A percentile compares a stretch with the other conserved stretches of the same genome.
phyloP scores from a whole-genome alignment of 92 coral and sea anemone genomes.

The Bergia puertoricense region DNA sequence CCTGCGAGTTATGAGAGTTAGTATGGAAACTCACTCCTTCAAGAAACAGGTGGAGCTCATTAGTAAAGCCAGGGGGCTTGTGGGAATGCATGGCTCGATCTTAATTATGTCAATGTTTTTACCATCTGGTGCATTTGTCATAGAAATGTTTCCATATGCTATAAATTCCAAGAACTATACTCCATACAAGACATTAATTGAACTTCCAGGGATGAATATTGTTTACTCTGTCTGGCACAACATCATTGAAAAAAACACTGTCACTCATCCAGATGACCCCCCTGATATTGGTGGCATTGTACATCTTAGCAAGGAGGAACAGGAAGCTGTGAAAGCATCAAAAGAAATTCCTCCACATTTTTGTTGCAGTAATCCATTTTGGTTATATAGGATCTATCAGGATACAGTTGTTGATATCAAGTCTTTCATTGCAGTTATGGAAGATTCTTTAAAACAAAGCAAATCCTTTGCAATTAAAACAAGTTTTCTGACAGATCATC shows the following conservation, averaged over 20 bases:
- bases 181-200: conserved; percentile 85
- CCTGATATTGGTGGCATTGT: conserved; percentile 89
- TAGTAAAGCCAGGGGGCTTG: conserved; percentile 73
- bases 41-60: conserved; percentile 67
- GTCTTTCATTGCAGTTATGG: conserved; percentile 62
- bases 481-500: not conserved
- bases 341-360: conserved; percentile 77
- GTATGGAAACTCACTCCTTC: conserved; percentile 84
- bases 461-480: conserved; percentile 13
- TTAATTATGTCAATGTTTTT: conserved; percentile 86
- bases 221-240: conserved; percentile 84
- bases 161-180: conserved; percentile 76
- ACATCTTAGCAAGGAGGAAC: conserved; percentile 74
- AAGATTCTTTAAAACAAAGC: conserved; percentile 44
- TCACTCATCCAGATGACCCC: conserved; percentile 79
- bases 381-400: conserved; percentile 96
- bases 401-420: conserved; percentile 83
- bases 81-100: conserved; percentile 98
- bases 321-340: conserved; percentile 53
- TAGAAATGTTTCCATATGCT: conserved; percentile 93
- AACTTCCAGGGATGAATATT: conserved; percentile 74
- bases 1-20: conserved; percentile 71
- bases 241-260: conserved; percentile 73
- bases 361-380: conserved; percentile 86
- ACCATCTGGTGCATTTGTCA: conserved; percentile 65